Base-by-base conservation (phyloP, 2,888 invertebrate species). In the Aphidoletes aphidimyza region DNA sequence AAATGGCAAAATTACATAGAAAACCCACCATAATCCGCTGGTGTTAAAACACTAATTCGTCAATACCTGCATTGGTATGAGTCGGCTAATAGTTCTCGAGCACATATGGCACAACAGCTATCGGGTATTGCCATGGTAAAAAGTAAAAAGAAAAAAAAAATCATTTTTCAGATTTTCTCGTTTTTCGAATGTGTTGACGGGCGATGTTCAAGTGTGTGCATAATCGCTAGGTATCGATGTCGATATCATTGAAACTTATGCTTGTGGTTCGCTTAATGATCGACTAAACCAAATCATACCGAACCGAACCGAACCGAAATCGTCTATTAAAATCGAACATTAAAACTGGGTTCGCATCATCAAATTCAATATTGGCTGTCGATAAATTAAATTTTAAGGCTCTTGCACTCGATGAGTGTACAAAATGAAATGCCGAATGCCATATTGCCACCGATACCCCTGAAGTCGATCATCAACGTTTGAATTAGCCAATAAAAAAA, bases 281-380 rank as follows among this genome's bases (percentile, higher is more conserved):
- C 69, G 34, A 30, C n/a, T n/a, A n/a, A n/a, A n/a, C n/a, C n/a
- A n/a, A n/a, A n/a, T n/a, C n/a, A n/a, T n/a, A 22, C 47, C 9
- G 3, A 47, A 54, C n/a, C n/a, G 22, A 54, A 54, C 54, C n/a
- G 54, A 54, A 54, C 2, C 54, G 39, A 47, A 17, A 11, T 47
- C 30, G 0, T 69, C 69, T 30, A 69, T 69, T 69, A 30, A 69
- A 26, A 69, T 11, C 5, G 42, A n/a, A n/a, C n/a, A 42, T 42
- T 9, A 6, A 42, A 9, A 42, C 42, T 42, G 6, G 26, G 26
- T 69, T 69, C 69, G 69, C 30, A 69, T 69, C 69, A 69, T 69
- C 69, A 69, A 69, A 69, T 69, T 69, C 69, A 69, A 69, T 69
- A 69, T 69, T 69, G 69, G 69, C 69, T n/a, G n/a, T 69, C 69